Evolutionary conservation across 2,113 vertebrate species (phyloP), one percentile per base, ranked within the genome.

Genomic region (Dendropsophus ebraccatus): DNA sequence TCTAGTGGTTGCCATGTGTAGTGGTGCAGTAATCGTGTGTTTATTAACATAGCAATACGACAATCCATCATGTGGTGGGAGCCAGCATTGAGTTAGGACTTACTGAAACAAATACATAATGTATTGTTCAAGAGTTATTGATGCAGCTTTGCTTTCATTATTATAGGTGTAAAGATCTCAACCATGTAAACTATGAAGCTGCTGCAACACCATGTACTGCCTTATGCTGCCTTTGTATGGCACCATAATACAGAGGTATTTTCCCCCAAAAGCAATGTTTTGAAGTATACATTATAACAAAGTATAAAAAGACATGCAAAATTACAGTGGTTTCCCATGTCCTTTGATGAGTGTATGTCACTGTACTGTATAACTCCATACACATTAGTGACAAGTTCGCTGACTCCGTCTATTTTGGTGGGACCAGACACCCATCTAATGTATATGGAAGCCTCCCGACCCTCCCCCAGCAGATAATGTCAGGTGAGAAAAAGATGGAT

Each of bases 1-100:
- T 86, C 62, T 54, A 81, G 49, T 74, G 85, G 70, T 37, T 73
- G 67, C 85, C 78, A 80, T 81, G 85, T 87, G 78, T 62, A 65
- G 77, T 32, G 79, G 67, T 60, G 54, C 49, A 67, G 50, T 65
- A 70, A 87, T 32, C 74, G 85, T 13, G 37, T 81, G 85, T 81
- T 81, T 81, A 87, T 87, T 74, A 37, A 81, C 49, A 13, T 41
- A 86, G 76, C 35, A 25, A 37, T 23, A 56, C 54, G 65, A 54
- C 45, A 81, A 87, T 87, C 45, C 23, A 87, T 81, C 76, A 87
- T 62, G 37, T 21, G 50, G 77, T 50, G 41, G 52, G 78, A 80
- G 52, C 16, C 23, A 65, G 78, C 17, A 45, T n/a, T 17, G 35
- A 41, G 21, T 28, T 17, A 60, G 35, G 30, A 62, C 21, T 45